phyloP scores from a whole-genome alignment of 2,797 vertebrate genomes.

The Sebastes goodei region DNA sequence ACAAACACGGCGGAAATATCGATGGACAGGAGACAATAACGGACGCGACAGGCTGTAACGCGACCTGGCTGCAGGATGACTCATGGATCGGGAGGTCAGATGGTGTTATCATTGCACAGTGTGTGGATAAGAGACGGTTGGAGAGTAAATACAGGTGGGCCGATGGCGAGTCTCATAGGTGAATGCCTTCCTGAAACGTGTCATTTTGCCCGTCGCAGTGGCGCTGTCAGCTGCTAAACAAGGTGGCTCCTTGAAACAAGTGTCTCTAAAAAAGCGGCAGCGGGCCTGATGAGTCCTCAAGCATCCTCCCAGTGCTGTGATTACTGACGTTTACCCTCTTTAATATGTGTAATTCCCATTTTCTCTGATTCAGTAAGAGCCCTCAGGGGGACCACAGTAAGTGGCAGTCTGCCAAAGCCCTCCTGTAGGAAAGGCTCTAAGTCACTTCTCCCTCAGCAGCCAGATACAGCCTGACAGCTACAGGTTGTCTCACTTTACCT shows the following conservation, averaged over 20 bases:
- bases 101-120: not conserved
- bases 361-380: slow-evolving; percentile 85
- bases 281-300: slow-evolving; percentile 78
- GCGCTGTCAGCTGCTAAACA: slow-evolving; percentile 65
- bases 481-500: slow-evolving; percentile 74
- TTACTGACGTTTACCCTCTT: slow-evolving; percentile 87
- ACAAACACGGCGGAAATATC: slow-evolving; percentile 62
- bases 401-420: slow-evolving; percentile 85
- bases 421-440: slow-evolving; percentile 76
- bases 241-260: slow-evolving; percentile 74
- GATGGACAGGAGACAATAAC: slow-evolving; percentile 41
- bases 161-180: slow-evolving; percentile 26
- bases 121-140: slow-evolving; percentile 2
- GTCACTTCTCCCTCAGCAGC: slow-evolving; percentile 73
- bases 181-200: slow-evolving; percentile 38
- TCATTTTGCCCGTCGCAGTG: slow-evolving; percentile 42
- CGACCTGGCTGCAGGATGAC: slow-evolving; percentile 16
- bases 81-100: slow-evolving; percentile 38
- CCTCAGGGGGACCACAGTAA: slow-evolving; percentile 78
- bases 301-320: slow-evolving; percentile 81
- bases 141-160: slow-evolving; percentile 62
- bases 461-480: slow-evolving; percentile 70
- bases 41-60: slow-evolving; percentile 30
- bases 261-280: slow-evolving; percentile 76
- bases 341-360: slow-evolving; percentile 88